These are phyloP conservation scores for Plagodis pulveraria DNA, from an alignment of 2,888 invertebrate species.

Conservation along the genomic window DNA sequence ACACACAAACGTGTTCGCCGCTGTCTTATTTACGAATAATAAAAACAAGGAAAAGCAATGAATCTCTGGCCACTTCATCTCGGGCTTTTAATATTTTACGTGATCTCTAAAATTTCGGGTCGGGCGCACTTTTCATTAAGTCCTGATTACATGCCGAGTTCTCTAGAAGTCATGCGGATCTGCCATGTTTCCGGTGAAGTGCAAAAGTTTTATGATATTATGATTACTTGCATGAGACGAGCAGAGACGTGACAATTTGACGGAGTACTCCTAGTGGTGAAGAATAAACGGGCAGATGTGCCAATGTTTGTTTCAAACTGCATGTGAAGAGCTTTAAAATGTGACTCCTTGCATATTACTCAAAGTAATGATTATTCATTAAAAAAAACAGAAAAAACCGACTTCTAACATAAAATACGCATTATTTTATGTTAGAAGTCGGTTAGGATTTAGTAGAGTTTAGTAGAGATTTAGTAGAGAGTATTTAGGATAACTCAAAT, in stretches of 20 bases:
- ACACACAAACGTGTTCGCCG: constrained; percentile 51
- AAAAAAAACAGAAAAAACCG: too few species aligned
- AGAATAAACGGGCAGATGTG: constrained; percentile 42
- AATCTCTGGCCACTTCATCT: constrained; percentile 83
- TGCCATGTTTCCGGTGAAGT: constrained; percentile 76
- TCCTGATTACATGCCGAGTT: constrained; percentile 78
- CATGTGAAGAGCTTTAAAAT: neutral
- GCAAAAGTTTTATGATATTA: constrained; percentile 83
- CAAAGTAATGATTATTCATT: too few species aligned
- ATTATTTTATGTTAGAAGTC: too few species aligned
- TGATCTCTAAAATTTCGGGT: constrained; percentile 80
- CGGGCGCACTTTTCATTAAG: constrained; percentile 81
- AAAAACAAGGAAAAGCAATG: constrained; percentile 83
- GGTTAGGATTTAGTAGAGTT: too few species aligned
- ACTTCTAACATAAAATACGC: too few species aligned
- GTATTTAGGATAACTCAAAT: too few species aligned
- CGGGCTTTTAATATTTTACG: constrained; percentile 84
- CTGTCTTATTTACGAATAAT: constrained; percentile 82
- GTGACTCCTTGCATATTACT: constrained; percentile 43
- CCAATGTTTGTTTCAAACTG: constrained; percentile 20
- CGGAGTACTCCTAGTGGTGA: constrained; percentile 22
- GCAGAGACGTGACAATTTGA: constrained; percentile 61
- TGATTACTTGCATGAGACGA: constrained; percentile 78
- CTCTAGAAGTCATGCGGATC: constrained; percentile 64
- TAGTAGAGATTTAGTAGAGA: too few species aligned